Evolutionary conservation across 2,797 vertebrate genomes (phyloP), one percentile per base, ranked within the genome.

Genomic region (Merluccius polli): DNA sequence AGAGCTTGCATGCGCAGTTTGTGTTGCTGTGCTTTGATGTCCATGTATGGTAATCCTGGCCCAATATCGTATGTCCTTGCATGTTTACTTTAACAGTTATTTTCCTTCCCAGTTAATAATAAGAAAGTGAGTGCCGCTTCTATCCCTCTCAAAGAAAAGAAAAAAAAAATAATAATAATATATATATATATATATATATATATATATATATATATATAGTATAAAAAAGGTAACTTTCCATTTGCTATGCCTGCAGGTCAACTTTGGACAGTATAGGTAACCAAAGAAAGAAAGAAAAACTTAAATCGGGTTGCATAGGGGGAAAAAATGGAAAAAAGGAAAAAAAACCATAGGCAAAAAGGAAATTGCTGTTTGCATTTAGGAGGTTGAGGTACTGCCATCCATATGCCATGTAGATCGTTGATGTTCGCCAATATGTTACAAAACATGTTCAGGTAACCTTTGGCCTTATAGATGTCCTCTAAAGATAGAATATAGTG

Each of bases 391-490:
- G 91, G 95, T 92, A 92, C 86, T 94, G 94, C 90, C 91, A 94
- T 93, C 91, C 91, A 92, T 94, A 80, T 87, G 85, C 81, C 87
- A 93, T 91, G 78, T 94, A 95, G 93, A 93, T 92, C 91, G 88
- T 93, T 89, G 91, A 94, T 92, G 92, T 96, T 95, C 92, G 93
- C 93, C 92, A 87, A 93, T 90, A 88, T 86, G 89, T 94, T 92
- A 94, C 92, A 94, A 90, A 90, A 93, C 95, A 95, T 95, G 93
- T 97, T 95, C 96, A 96, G 96, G 95, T 95, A 95, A 94, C 95
- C 95, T 93, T 95, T 97, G 96, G 96, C 96, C 96, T 98, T 97
- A 97, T 91, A 95, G 95, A 93, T 95, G 93, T 92, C 93, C 93
- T 95, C 91, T 93, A 91, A 93, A 91, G 89, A 91, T 94, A 94